Evolutionary conservation across 2,888 invertebrate genomes (phyloP).

Genomic region (Cephus pygmeus): DNA sequence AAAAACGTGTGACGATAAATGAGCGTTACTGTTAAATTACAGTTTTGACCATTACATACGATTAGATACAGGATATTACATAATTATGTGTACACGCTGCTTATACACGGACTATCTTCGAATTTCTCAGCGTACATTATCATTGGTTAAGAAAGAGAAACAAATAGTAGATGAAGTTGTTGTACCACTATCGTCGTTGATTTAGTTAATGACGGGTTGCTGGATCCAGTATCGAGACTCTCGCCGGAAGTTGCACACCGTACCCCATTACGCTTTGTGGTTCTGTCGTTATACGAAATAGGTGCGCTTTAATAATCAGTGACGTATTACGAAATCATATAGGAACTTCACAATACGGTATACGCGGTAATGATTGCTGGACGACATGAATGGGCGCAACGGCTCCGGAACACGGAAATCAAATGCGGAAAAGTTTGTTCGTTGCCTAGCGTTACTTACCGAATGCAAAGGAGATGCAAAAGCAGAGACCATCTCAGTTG

Average conservation of each 20-base stretch:
- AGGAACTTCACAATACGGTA: background rate
- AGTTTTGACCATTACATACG: constrained; percentile 5
- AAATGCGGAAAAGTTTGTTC: background rate
- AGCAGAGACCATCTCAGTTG: background rate
- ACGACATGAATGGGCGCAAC: background rate
- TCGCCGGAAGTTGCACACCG: background rate
- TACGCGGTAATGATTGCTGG: background rate
- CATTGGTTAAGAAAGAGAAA: background rate
- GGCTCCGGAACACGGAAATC: background rate
- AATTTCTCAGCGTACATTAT: background rate
- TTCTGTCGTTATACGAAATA: background rate
- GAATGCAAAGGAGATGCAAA: background rate
- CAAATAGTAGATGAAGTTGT: background rate
- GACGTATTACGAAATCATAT: background rate
- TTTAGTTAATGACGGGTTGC: background rate
- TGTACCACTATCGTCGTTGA: background rate
- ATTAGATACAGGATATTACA: constrained; percentile 1
- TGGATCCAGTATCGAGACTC: background rate
- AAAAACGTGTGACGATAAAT: constrained; percentile 12
- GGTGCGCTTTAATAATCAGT: background rate
- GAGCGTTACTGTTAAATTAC: constrained; percentile 10
- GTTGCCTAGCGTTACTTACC: background rate
- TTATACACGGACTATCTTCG: background rate
- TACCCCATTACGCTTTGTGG: background rate
- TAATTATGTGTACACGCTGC: background rate